Base-by-base conservation (phyloP, 2,888 invertebrate species). In the Smittia sp. region DNA sequence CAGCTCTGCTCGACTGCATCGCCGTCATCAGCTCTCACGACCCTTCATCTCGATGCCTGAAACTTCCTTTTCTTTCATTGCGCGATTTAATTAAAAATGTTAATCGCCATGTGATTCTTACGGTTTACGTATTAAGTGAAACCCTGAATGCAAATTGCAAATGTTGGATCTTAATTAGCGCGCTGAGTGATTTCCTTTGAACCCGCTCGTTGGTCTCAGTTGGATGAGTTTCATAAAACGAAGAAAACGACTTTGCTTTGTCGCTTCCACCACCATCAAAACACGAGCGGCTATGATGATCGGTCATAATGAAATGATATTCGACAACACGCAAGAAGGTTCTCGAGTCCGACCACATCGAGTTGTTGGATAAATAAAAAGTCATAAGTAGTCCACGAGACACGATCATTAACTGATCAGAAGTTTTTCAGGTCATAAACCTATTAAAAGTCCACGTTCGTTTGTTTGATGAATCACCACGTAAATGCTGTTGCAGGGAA, bases 121-220 rank as follows among this genome's bases (percentile, higher is more conserved):
- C 58, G 18, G 6, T 58, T 22, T 20, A 6, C 11, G 18, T 13
- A 11, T n/a, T n/a, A 32, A 32, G 9, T 6, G 9, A 32, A 32
- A 3, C 22, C 58, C 18, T 9, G 22, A 58, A 18, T 58, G 58
- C 58, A 58, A 58, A 58, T 58, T 58, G 58, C 58, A 58, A 58
- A 2, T 18, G 58, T 58, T 58, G 58, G 58, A 18, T 22, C 58
- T 58, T 58, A 58, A 58, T 58, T 58, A 58, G 20, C 58, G 11
- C 58, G 58, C 22, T 58, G 58, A 58, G 18, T 18, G 58, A 58
- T 58, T 58, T 58, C 58, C 58, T 58, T 58, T 58, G 58, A 58
- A 58, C 58, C 58, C 22, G 22, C 18, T 58, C 3, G 13, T 11
- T 15, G 6, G 18, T 58, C 22, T 20, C 58, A 58, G 13, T 58